These are phyloP conservation scores for Nymphalis urticae DNA, from an alignment of 2,888 invertebrate genomes.

Conservation along the genomic window DNA sequence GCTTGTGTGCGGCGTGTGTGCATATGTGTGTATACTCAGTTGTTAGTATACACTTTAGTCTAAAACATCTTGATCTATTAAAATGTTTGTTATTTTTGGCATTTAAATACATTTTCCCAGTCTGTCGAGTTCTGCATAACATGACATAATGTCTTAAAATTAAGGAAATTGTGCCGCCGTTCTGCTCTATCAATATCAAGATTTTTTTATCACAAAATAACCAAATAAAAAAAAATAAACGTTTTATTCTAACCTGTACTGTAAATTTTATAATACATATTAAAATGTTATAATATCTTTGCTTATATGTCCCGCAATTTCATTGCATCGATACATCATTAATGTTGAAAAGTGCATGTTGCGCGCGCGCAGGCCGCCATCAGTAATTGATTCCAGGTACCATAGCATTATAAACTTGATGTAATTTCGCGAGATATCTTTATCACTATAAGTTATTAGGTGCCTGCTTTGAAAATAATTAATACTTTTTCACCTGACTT, in stretches of 20 bases:
- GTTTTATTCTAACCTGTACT: neutral
- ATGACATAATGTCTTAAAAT: too few species aligned
- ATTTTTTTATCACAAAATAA: too few species aligned
- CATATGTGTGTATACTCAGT: too few species aligned
- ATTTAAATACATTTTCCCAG: too few species aligned
- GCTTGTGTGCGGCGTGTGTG: too few species aligned
- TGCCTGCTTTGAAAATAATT: conserved; percentile 9
- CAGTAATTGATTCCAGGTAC: conserved; percentile 27
- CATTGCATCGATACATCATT: conserved; percentile 23
- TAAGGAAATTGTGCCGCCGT: too few species aligned
- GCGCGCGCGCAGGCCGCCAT: conserved; percentile 10
- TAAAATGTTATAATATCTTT: conserved; percentile 1
- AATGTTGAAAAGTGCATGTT: conserved; percentile 23
- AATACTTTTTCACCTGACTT: neutral
- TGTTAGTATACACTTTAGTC: too few species aligned
- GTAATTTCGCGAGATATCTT: conserved; percentile 24
- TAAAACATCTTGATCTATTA: too few species aligned
- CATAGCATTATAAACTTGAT: conserved; percentile 16
- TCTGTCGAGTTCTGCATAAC: too few species aligned
- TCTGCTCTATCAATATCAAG: too few species aligned
- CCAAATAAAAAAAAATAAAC: too few species aligned
- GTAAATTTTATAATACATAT: conserved; percentile 1
- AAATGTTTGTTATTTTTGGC: too few species aligned
- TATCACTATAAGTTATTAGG: conserved; percentile 10
- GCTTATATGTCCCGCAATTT: conserved; percentile 9